These are phyloP conservation scores for Diachrysia chrysitis DNA, from an alignment of 2,888 invertebrate genomes.

Conservation along the genomic window DNA sequence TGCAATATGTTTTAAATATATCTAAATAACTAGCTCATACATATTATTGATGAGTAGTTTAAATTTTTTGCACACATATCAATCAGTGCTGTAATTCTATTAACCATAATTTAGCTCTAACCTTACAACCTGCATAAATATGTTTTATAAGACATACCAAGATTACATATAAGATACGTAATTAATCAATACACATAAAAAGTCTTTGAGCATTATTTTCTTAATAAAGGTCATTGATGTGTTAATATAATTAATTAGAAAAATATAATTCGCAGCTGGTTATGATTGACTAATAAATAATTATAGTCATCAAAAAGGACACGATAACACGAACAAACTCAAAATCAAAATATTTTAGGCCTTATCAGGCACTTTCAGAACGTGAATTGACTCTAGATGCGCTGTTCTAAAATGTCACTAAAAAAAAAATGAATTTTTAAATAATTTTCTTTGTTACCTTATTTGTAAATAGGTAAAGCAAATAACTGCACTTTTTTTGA, in stretches of 20 bases:
- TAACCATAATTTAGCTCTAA: slow-evolving; percentile 44
- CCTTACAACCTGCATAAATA: slow-evolving; percentile 42
- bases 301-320: too few species aligned
- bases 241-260: not conserved
- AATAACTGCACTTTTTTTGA: not conserved
- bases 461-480: not conserved
- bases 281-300: slow-evolving; percentile 1
- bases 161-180: slow-evolving; percentile 33
- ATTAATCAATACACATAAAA: slow-evolving; percentile 31
- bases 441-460: not conserved
- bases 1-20: slow-evolving; percentile 30
- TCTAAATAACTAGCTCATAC: slow-evolving; percentile 21
- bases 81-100: slow-evolving; percentile 46
- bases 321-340: too few species aligned
- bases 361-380: too few species aligned
- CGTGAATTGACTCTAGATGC: too few species aligned
- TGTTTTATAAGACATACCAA: slow-evolving; percentile 19
- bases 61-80: slow-evolving; percentile 43
- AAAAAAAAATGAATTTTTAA: too few species aligned
- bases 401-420: too few species aligned
- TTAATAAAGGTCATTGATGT: slow-evolving; percentile 9
- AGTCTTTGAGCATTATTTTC: slow-evolving; percentile 16
- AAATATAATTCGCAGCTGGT: not conserved
- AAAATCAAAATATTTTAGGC: too few species aligned
- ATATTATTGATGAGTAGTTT: slow-evolving; percentile 37